Percentiles rank a stretch among this genome's conserved stretches.
phyloP scores from a whole-genome alignment of 2,888 invertebrate genomes.

The Cinara cedri region DNA sequence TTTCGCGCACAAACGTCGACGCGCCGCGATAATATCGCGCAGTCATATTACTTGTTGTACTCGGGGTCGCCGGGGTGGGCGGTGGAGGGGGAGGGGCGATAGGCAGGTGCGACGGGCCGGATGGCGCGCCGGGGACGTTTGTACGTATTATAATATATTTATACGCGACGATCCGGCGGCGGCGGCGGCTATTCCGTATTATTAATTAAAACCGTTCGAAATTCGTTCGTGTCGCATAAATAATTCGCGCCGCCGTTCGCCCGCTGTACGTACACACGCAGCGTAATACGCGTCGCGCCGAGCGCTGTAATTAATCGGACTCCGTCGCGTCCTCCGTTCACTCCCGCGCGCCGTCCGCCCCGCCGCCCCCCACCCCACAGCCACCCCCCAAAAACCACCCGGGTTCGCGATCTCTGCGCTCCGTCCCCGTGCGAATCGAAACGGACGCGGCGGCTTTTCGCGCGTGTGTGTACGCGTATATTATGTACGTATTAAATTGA shows the following conservation, averaged over 20 bases:
- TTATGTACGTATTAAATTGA: constrained; percentile 49
- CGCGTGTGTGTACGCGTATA: constrained; percentile 15
- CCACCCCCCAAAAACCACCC: no score
- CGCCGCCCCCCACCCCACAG: no score
- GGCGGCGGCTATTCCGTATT: constrained; percentile 19
- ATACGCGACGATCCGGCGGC: not conserved
- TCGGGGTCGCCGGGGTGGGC: no score
- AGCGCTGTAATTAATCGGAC: constrained; percentile 10
- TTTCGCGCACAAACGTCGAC: not conserved
- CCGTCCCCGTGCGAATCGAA: constrained; percentile 15
- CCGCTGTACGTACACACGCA: not conserved
- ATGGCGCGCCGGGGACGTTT: not conserved
- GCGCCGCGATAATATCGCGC: not conserved
- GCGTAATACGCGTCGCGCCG: no score
- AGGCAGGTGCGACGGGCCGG: not conserved
- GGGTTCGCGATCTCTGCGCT: no score
- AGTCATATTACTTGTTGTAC: constrained; percentile 10
- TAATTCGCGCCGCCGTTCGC: constrained; percentile 25
- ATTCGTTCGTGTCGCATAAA: constrained; percentile 23
- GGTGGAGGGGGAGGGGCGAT: no score
- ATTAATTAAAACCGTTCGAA: constrained; percentile 37
- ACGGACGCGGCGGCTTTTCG: not conserved
- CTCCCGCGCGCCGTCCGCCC: no score
- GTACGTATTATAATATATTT: not conserved
- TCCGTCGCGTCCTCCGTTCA: not conserved